These are phyloP conservation scores for Andinoacara biseriatus DNA, from an alignment of 2,113 vertebrate species.

Conservation along the genomic window DNA sequence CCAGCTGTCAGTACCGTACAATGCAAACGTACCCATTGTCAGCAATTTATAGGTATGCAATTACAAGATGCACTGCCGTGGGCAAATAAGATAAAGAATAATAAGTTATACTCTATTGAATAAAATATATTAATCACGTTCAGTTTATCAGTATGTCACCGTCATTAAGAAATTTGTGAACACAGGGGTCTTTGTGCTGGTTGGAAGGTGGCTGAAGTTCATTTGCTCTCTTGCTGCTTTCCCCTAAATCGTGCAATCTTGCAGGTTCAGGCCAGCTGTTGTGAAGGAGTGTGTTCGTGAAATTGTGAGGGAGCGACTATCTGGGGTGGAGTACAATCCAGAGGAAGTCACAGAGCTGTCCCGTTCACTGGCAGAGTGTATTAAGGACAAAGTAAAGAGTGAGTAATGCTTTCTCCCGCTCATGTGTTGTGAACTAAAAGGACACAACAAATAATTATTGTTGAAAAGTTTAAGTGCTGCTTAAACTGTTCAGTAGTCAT, in stretches of 20 bases:
- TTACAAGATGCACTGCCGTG: not conserved
- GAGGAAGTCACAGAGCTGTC: conserved; percentile 84
- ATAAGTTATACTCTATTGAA: rapidly evolving
- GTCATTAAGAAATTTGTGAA: not conserved
- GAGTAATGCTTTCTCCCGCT: not conserved
- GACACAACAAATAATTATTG: not conserved
- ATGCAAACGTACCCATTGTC: not conserved
- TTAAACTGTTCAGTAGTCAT: not conserved
- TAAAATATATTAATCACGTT: not conserved
- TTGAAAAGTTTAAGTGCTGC: rapidly evolving
- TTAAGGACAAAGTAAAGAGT: conserved; percentile 93
- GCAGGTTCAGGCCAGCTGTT: conserved; percentile 86
- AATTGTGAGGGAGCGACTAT: conserved; percentile 85
- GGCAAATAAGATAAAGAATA: not conserved
- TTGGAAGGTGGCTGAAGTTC: not conserved
- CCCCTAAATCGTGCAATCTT: conserved; percentile 46
- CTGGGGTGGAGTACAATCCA: conserved; percentile 80
- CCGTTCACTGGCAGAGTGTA: conserved; percentile 82
- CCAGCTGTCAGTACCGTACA: not conserved
- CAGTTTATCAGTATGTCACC: not conserved
- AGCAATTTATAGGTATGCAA: too few species aligned
- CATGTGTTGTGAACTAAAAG: not conserved
- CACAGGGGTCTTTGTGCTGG: not conserved
- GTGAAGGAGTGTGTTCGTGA: conserved; percentile 88
- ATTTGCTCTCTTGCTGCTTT: not conserved